A percentile compares a stretch with the other conserved stretches of the same genome.
Evolutionary conservation across 1,140 invertebrate genomes (phyloP).

Genomic region (Anoplolepis gracilipes): DNA sequence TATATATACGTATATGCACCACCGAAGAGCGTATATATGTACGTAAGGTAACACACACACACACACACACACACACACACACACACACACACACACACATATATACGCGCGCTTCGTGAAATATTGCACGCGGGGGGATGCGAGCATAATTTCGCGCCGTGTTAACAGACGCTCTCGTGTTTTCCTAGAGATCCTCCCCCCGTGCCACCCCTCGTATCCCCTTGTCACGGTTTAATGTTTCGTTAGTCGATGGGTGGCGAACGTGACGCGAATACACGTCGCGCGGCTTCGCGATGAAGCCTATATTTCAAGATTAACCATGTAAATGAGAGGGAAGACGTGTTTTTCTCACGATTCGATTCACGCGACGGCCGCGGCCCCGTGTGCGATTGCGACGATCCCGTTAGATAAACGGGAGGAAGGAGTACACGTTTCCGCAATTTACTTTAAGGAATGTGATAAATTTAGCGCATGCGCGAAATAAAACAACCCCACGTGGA

Average conservation of each 20-base stretch:
- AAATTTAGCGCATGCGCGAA: background rate
- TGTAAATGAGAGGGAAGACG: background rate
- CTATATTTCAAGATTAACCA: conserved; percentile 25
- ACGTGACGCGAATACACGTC: conserved; percentile 3
- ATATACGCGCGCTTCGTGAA: conserved; percentile 43
- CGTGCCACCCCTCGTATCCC: too few relatives aligned
- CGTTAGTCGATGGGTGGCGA: conserved; percentile 26
- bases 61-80: too few relatives aligned
- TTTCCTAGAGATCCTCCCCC: conserved; percentile 14
- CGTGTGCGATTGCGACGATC: too few relatives aligned
- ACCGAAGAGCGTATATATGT: background rate
- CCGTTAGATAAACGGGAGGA: background rate
- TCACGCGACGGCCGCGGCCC: too few relatives aligned
- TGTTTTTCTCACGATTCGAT: background rate
- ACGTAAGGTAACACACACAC: too few relatives aligned
- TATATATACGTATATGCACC: background rate
- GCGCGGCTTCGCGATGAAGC: background rate
- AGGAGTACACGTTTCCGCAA: background rate
- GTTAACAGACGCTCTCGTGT: conserved; percentile 40
- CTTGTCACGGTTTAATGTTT: conserved; percentile 43
- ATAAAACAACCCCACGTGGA: conserved; percentile 3
- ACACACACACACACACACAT: too few relatives aligned
- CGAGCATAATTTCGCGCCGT: conserved; percentile 52
- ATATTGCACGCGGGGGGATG: conserved; percentile 41
- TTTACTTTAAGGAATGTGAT: background rate